Base-by-base conservation (phyloP, 1,140 invertebrate genomes). In the Papilio xuthus region DNA sequence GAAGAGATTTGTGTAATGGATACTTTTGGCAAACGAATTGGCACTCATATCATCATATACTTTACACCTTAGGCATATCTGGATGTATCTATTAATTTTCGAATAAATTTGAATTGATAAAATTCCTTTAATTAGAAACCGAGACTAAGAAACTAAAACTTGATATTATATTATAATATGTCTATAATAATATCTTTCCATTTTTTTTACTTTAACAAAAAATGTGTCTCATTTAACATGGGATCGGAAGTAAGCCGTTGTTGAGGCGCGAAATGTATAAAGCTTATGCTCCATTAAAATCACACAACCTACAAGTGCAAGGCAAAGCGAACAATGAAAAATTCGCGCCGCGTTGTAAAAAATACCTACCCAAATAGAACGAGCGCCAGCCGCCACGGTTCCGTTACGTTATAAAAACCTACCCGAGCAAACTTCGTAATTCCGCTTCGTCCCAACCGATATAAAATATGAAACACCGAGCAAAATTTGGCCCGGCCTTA, bases 401-500 rank as follows among this genome's bases (percentile, higher is more conserved):
- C 85, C 85, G 86, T 88, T 89, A 83, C 85, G 86, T 84, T 89
- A 91, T 92, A 93, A 93, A 92, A 93, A 92, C 87, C 87, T 84
- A 91, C 85, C 89, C 82, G 86, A 89, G 90, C 90, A 90, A 93
- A 90, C 89, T 92, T 89, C 82, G 90, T 93, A 93, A 93, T 92
- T 90, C 90, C 89, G 86, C 82, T 85, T 80, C 85, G 86, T 86
- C 88, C 87, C 90, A 84, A 90, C 85, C 88, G 89, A 90, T 91
- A 92, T 93, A 92, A 92, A 93, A 92, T 93, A 93, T 93, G 92
- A 93, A 93, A 92, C 89, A 91, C 86, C 88, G 90, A 86, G 87
- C 88, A 84, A 88, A 92, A 89, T 88, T 89, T 84, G 81, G 81
- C 85, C 83, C 79, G 79, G 84, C 80, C 79, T 82, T 84, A 82